A percentile compares a stretch with the other conserved stretches of the same genome.
Conservation (phyloP, 2,888 invertebrate species). For the Ramazzottius varieornatus region DNA sequence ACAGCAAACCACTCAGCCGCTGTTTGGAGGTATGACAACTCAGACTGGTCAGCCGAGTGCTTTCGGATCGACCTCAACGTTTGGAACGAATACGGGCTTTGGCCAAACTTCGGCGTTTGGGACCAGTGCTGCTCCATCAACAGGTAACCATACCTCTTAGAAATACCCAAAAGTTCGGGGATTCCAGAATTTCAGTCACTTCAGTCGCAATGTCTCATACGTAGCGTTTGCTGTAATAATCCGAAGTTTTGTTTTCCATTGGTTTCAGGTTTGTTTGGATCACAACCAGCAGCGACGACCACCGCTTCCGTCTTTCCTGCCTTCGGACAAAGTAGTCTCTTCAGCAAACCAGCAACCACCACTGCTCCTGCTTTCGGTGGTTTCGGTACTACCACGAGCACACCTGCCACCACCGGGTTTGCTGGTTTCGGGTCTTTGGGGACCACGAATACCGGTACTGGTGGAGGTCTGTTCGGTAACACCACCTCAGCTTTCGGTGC, state of each 20-base stretch:
- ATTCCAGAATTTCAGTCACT: too few relatives aligned
- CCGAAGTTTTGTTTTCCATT: too few relatives aligned
- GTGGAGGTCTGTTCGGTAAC: not conserved
- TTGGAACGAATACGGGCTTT: not conserved
- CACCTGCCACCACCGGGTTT: slow-evolving; percentile 9
- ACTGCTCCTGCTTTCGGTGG: slow-evolving; percentile 10
- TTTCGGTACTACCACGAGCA: slow-evolving; percentile 8
- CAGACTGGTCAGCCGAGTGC: not conserved
- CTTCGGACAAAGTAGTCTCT: slow-evolving; percentile 9
- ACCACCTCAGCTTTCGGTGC: not conserved
- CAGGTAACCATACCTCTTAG: too few relatives aligned
- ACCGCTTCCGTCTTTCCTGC: slow-evolving; percentile 15
- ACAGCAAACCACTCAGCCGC: not conserved
- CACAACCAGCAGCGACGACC: slow-evolving; percentile 11
- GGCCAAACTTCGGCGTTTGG: too few relatives aligned
- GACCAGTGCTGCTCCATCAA: too few relatives aligned
- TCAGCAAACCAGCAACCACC: slow-evolving; percentile 11
- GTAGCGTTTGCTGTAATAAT: too few relatives aligned
- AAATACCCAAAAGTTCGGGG: too few relatives aligned
- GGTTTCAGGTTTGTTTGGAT: slow-evolving; percentile 17
- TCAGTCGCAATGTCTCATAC: too few relatives aligned
- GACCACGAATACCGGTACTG: not conserved
- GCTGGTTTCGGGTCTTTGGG: slow-evolving; percentile 8
- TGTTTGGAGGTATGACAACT: not conserved
- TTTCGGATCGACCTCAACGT: not conserved